A percentile compares a stretch with the other conserved stretches of the same genome.
Conservation (phyloP, 2,113 vertebrate species). For the Synodontis membranacea region DNA sequence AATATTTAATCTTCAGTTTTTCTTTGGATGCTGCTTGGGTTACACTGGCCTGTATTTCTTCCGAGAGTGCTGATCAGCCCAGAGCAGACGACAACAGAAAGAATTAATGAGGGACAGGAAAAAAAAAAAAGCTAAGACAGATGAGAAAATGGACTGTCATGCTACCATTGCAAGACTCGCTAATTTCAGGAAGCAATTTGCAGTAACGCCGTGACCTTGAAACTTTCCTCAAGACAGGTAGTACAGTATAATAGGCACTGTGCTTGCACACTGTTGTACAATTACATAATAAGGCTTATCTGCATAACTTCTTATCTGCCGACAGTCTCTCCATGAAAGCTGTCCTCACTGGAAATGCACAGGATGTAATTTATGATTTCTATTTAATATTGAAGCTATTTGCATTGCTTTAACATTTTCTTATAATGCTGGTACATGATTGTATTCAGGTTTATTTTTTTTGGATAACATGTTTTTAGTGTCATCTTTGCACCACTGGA, state of each 20-base stretch:
- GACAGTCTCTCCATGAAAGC: neutral
- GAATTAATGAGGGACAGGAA: neutral
- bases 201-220: neutral
- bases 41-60: conserved; percentile 53
- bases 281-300: neutral
- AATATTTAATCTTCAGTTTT: conserved; percentile 57
- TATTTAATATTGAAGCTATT: neutral
- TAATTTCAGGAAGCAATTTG: neutral
- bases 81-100: conserved; percentile 1
- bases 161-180: neutral
- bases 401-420: neutral
- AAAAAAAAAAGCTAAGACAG: neutral
- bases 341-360: neutral
- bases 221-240: neutral
- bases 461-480: neutral
- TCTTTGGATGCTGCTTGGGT: conserved; percentile 47
- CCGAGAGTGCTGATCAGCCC: conserved; percentile 38
- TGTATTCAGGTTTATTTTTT: neutral
- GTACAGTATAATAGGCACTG: neutral
- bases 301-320: neutral
- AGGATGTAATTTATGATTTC: neutral
- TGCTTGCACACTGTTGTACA: neutral
- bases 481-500: neutral
- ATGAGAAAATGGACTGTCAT: neutral
- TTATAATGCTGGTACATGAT: neutral